These are phyloP conservation scores for Halocynthia roretzi DNA, from an alignment of 23 tunicate genomes.

Conservation along the genomic window DNA sequence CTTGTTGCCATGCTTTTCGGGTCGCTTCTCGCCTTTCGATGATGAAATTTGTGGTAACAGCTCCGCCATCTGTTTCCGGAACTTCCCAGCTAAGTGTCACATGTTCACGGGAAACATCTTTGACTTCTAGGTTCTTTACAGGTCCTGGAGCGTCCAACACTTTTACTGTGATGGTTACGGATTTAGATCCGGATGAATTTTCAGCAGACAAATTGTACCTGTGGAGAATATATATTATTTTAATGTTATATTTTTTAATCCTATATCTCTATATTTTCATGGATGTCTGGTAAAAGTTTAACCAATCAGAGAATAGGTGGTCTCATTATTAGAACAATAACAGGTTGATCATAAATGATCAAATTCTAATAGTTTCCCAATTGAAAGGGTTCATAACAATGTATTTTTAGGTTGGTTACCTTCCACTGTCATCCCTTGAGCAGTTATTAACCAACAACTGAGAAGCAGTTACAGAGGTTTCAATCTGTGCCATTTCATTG, in stretches of 20 bases:
- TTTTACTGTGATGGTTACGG: conserved; percentile 66
- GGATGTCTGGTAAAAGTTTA: neutral
- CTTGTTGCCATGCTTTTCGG: conserved; percentile 76
- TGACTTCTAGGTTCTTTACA: conserved; percentile 41
- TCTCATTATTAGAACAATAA: neutral
- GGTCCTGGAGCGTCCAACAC: conserved; percentile 90
- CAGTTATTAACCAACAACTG: conserved; percentile 50
- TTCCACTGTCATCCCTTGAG: conserved; percentile 80
- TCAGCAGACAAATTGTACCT: conserved; percentile 64
- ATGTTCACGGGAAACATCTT: conserved; percentile 59
- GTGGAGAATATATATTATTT: neutral
- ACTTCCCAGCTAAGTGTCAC: conserved; percentile 69
- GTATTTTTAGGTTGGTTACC: conserved; percentile 4
- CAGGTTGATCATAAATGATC: no score
- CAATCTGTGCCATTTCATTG: conserved; percentile 68
- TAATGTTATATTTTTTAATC: neutral
- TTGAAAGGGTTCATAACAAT: neutral
- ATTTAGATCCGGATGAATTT: conserved; percentile 68
- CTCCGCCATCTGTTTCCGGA: conserved; percentile 71
- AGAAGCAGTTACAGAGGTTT: conserved; percentile 34
- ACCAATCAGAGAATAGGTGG: neutral
- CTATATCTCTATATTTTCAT: neutral
- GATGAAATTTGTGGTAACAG: conserved; percentile 54
- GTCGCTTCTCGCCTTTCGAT: conserved; percentile 93
- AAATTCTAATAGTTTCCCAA: no score